These are phyloP conservation scores for Anolis carolinensis DNA, from an alignment of 2,113 vertebrate genomes.

Conservation along the genomic window DNA sequence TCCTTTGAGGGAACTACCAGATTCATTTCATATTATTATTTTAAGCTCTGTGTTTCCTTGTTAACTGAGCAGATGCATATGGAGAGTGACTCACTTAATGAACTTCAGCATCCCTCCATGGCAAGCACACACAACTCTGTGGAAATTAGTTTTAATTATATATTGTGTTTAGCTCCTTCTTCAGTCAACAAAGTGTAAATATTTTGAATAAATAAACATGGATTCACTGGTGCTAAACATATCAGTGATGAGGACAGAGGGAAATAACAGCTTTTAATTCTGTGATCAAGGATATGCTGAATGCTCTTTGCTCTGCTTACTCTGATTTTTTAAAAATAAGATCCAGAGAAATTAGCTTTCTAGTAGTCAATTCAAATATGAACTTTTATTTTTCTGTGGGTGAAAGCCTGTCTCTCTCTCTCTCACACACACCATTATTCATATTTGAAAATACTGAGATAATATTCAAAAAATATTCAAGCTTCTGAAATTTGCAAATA, in stretches of 20 bases:
- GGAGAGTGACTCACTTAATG: conserved; percentile 27
- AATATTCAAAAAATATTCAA: no score
- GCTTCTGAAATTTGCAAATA: no score
- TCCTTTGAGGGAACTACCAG: conserved; percentile 1
- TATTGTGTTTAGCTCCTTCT: conserved; percentile 35
- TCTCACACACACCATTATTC: no score
- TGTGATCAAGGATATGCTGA: background rate
- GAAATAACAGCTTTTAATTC: background rate
- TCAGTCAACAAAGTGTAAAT: conserved; percentile 43
- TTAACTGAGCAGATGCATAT: conserved; percentile 30
- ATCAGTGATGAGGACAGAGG: background rate
- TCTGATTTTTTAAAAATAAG: background rate
- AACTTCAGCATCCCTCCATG: conserved; percentile 19
- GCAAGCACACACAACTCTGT: conserved; percentile 1
- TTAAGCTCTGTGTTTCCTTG: conserved; percentile 6
- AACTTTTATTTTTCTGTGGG: background rate
- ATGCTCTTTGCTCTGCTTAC: background rate
- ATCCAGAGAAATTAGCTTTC: background rate
- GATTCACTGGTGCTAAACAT: conserved; percentile 7
- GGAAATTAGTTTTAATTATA: conserved; percentile 39
- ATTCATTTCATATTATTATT: conserved; percentile 25
- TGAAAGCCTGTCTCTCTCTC: no score
- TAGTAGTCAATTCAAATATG: background rate
- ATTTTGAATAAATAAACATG: conserved; percentile 17
- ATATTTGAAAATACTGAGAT: no score